A percentile compares a stretch with the other conserved stretches of the same genome.
Conservation (phyloP, 2,888 invertebrate species). For the Margaritifera margaritifera region DNA sequence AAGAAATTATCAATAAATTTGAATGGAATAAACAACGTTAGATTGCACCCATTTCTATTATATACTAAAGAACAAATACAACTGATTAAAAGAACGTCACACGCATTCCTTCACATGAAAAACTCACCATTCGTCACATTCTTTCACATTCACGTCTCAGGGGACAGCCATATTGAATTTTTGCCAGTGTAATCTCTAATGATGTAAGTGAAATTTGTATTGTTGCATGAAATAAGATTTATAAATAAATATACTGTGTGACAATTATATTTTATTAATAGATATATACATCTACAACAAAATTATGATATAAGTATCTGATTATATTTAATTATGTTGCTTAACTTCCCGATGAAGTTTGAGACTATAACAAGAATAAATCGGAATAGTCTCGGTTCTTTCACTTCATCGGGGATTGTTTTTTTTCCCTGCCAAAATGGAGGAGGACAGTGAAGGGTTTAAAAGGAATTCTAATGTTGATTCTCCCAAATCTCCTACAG, state of each 20-base stretch:
- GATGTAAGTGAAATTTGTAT: no score
- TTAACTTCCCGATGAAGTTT: no score
- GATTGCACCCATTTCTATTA: no score
- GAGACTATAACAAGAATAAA: no score
- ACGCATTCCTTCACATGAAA: neutral
- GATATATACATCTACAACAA: neutral
- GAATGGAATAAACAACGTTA: no score
- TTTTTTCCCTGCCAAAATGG: conserved; percentile 20
- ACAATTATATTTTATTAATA: neutral
- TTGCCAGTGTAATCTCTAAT: conserved; percentile 32
- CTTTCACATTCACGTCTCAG: conserved; percentile 41
- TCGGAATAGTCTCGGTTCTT: no score
- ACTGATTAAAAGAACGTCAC: no score
- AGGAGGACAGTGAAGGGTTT: conserved; percentile 35
- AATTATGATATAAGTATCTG: neutral
- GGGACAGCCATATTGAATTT: conserved; percentile 68
- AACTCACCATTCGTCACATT: conserved; percentile 42
- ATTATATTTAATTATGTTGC: neutral
- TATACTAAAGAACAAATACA: no score
- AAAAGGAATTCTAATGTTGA: conserved; percentile 12
- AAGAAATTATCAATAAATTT: no score
- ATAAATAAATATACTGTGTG: neutral
- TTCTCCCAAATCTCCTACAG: conserved; percentile 49
- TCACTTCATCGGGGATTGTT: no score
- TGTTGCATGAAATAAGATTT: no score